Conservation (phyloP, 2,888 invertebrate genomes). For the Halictus quadricinctus region DNA sequence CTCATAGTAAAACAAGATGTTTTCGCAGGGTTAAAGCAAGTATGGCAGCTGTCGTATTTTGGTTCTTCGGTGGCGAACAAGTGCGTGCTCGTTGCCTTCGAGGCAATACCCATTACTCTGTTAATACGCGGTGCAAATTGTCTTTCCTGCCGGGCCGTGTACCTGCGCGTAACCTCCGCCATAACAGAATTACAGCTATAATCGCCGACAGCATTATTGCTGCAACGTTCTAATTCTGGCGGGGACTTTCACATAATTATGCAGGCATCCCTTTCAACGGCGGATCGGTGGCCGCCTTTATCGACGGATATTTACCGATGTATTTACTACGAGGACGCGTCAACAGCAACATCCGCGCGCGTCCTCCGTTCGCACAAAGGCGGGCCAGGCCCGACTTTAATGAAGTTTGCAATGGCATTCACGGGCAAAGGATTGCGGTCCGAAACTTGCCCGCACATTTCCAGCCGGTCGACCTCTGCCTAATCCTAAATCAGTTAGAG, state of each 20-base stretch:
- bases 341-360: slow-evolving; percentile 12
- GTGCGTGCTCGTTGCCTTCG: background rate
- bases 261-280: slow-evolving; percentile 27
- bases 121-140: slow-evolving; percentile 34
- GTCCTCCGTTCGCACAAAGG: slow-evolving; percentile 29
- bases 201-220: slow-evolving; percentile 40
- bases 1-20: too few relatives aligned
- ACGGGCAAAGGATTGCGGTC: slow-evolving; percentile 29
- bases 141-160: slow-evolving; percentile 23
- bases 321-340: slow-evolving; percentile 28
- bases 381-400: slow-evolving; percentile 48
- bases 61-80: background rate
- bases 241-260: slow-evolving; percentile 34
- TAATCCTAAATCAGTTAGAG: slow-evolving; percentile 43
- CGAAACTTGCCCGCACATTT: slow-evolving; percentile 41
- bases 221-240: slow-evolving; percentile 34
- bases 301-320: slow-evolving; percentile 46
- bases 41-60: background rate
- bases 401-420: slow-evolving; percentile 59
- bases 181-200: slow-evolving; percentile 40
- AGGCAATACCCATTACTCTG: slow-evolving; percentile 29
- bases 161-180: slow-evolving; percentile 24
- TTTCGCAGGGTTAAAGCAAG: background rate
- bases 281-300: slow-evolving; percentile 18
- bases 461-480: slow-evolving; percentile 24